phyloP scores from a whole-genome alignment of 2,888 invertebrate genomes.

The Lepidocyrtoides sp. region DNA sequence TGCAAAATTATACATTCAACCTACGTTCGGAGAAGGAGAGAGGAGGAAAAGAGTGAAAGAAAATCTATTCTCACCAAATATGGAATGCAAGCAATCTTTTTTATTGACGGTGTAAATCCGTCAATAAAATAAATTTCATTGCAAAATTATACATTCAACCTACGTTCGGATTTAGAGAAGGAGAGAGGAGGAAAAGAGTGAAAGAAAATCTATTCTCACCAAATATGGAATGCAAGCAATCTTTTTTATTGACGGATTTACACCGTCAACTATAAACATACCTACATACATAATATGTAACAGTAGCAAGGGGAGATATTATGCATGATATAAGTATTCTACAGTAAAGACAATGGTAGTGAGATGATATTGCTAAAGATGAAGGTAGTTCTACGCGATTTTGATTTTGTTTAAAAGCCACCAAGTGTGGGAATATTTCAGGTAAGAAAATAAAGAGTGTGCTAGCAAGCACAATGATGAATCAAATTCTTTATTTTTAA shows the following conservation, averaged over 20 bases:
- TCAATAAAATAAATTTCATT: constrained; percentile 81
- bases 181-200: too few relatives aligned
- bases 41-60: constrained; percentile 8
- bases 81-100: constrained; percentile 62
- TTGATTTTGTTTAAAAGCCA: too few relatives aligned
- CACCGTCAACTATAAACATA: neutral
- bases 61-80: constrained; percentile 67
- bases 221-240: constrained; percentile 65
- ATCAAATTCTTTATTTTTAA: too few relatives aligned
- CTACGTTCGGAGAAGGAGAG: constrained; percentile 43
- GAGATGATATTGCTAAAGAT: neutral
- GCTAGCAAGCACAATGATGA: too few relatives aligned
- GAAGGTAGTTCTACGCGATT: too few relatives aligned
- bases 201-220: constrained; percentile 60
- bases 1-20: constrained; percentile 80
- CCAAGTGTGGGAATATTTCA: too few relatives aligned
- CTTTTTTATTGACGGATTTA: constrained; percentile 33
- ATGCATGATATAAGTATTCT: too few relatives aligned
- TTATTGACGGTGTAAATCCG: constrained; percentile 31
- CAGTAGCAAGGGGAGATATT: neutral
- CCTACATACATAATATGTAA: too few relatives aligned
- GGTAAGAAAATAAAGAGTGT: too few relatives aligned
- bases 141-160: constrained; percentile 78
- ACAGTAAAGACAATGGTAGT: too few relatives aligned
- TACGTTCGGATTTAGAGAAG: constrained; percentile 46